These are phyloP conservation scores for Syngnathus floridae DNA, from an alignment of 2,113 vertebrate species.

Conservation along the genomic window DNA sequence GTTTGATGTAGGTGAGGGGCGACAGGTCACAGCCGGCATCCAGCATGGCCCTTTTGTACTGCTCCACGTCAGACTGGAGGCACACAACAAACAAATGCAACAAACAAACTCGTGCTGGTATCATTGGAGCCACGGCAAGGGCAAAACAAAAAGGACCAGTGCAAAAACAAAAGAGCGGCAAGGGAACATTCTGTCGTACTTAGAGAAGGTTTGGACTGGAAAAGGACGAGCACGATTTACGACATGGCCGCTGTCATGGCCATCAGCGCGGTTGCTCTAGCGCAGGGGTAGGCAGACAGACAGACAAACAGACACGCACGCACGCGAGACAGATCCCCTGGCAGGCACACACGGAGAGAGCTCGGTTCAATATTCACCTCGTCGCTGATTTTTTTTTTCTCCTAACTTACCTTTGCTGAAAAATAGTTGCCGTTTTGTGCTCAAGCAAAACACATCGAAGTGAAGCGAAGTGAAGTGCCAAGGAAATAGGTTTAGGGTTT, in stretches of 20 bases:
- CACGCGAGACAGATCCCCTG: too few species aligned
- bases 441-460: too few species aligned
- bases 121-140: too few species aligned
- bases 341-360: too few species aligned
- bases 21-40: conserved; percentile 88
- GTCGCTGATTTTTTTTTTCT: too few species aligned
- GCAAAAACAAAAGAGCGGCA: neutral
- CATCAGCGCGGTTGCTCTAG: neutral
- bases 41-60: conserved; percentile 86
- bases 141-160: neutral
- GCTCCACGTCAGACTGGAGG: conserved; percentile 87
- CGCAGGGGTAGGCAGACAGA: too few species aligned
- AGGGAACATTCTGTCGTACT: neutral
- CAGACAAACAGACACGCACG: neutral
- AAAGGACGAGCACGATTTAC: neutral
- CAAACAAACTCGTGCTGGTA: neutral
- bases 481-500: too few species aligned
- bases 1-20: conserved; percentile 92
- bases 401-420: too few species aligned
- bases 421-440: too few species aligned
- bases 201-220: neutral
- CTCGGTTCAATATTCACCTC: too few species aligned
- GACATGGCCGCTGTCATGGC: neutral
- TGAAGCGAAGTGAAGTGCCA: too few species aligned
- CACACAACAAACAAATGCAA: conserved; percentile 21